These are phyloP conservation scores for Platycercus adscitus DNA, from an alignment of 2,113 vertebrate genomes.

Conservation along the genomic window DNA sequence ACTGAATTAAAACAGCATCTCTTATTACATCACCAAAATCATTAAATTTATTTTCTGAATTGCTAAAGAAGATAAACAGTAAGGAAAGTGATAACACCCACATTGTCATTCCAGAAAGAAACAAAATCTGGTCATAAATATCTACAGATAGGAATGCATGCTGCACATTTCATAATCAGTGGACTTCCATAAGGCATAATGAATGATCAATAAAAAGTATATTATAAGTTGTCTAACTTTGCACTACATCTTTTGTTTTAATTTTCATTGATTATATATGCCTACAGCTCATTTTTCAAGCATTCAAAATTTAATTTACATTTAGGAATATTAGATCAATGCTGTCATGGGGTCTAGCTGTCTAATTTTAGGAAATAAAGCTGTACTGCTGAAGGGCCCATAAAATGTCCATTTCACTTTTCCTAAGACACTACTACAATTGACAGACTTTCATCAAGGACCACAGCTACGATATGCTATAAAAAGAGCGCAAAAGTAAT, in stretches of 20 bases:
- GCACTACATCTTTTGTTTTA: neutral
- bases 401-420: neutral
- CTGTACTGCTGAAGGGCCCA: neutral
- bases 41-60: neutral
- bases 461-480: neutral
- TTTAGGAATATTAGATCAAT: neutral
- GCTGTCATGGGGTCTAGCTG: neutral
- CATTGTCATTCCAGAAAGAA: neutral
- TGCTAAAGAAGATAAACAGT: neutral
- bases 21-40: neutral
- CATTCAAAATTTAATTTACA: slow-evolving; percentile 44
- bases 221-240: neutral
- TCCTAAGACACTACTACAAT: neutral
- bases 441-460: neutral
- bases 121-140: neutral
- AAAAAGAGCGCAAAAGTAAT: neutral
- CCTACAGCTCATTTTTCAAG: slow-evolving; percentile 27
- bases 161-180: neutral
- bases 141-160: neutral
- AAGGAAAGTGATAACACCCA: neutral
- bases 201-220: neutral
- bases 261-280: neutral
- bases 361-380: neutral
- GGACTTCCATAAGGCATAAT: neutral
- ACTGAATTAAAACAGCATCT: neutral